Percentiles rank a stretch among this genome's conserved stretches.
These are phyloP conservation scores for Erynnis tages DNA, from an alignment of 2,888 invertebrate species.

Conservation along the genomic window DNA sequence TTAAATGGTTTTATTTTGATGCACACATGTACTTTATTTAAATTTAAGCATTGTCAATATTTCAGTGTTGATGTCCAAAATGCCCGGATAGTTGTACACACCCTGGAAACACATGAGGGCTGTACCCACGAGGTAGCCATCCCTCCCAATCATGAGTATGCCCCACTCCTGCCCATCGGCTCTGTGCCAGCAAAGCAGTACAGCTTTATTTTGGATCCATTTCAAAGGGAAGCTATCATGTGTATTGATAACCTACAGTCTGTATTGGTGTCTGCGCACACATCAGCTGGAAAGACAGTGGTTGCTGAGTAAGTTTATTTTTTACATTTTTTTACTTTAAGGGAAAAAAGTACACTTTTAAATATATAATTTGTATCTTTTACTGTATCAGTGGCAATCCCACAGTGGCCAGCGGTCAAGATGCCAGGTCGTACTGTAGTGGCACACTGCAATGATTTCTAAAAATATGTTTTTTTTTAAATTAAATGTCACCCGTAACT, in stretches of 20 bases:
- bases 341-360: too few relatives aligned
- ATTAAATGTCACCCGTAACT: too few relatives aligned
- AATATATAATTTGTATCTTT: background rate
- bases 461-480: too few relatives aligned
- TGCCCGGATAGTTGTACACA: constrained; percentile 92
- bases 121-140: constrained; percentile 98
- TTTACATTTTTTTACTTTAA: background rate
- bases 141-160: constrained; percentile 92
- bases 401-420: too few relatives aligned
- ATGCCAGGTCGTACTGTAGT: too few relatives aligned
- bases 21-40: background rate
- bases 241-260: constrained; percentile 99
- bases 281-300: constrained; percentile 99
- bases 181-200: constrained; percentile 94
- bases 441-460: too few relatives aligned
- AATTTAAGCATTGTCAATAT: constrained; percentile 21
- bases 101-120: constrained; percentile 93
- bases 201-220: constrained; percentile 97
- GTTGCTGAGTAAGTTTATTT: constrained; percentile 96
- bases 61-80: constrained; percentile 87
- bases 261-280: constrained; percentile 99
- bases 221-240: constrained; percentile 97
- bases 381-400: too few relatives aligned
- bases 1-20: too few relatives aligned
- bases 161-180: constrained; percentile 78